Evolutionary conservation across 2,113 vertebrate genomes (phyloP).

Genomic region (Galeopterus variegatus): DNA sequence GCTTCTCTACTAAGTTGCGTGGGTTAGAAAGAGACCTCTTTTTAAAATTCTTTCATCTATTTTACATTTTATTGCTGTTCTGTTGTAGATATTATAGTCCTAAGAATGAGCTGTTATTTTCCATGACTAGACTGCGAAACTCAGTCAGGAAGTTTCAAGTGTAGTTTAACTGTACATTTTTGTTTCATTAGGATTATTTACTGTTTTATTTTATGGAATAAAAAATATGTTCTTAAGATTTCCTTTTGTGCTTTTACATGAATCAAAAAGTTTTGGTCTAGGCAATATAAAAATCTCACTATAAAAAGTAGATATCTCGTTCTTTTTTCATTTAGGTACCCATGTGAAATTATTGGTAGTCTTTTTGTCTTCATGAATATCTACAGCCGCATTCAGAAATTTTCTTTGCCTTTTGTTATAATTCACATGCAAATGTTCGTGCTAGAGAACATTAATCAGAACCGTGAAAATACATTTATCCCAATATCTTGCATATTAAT

Average conservation of each 20-base stretch:
- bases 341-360: neutral
- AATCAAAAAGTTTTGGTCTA: conserved; percentile 41
- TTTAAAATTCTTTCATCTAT: conserved; percentile 64
- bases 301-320: neutral
- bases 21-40: neutral
- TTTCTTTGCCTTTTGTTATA: neutral
- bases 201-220: conserved; percentile 43
- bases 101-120: conserved; percentile 54
- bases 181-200: conserved; percentile 27
- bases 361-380: neutral
- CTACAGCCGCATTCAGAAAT: neutral
- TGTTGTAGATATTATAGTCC: neutral
- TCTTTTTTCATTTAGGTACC: neutral
- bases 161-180: conserved; percentile 38
- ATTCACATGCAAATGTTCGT: neutral
- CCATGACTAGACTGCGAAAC: conserved; percentile 11
- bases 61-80: conserved; percentile 55
- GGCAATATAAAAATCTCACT: neutral
- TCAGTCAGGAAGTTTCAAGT: conserved; percentile 24
- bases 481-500: neutral
- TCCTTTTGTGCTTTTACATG: conserved; percentile 33
- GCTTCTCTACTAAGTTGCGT: conserved; percentile 41
- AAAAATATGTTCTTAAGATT: conserved; percentile 17
- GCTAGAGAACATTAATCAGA: neutral
- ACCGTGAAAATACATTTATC: neutral